Conservation (phyloP, 1,140 invertebrate species). For the Bombus waltoni region DNA sequence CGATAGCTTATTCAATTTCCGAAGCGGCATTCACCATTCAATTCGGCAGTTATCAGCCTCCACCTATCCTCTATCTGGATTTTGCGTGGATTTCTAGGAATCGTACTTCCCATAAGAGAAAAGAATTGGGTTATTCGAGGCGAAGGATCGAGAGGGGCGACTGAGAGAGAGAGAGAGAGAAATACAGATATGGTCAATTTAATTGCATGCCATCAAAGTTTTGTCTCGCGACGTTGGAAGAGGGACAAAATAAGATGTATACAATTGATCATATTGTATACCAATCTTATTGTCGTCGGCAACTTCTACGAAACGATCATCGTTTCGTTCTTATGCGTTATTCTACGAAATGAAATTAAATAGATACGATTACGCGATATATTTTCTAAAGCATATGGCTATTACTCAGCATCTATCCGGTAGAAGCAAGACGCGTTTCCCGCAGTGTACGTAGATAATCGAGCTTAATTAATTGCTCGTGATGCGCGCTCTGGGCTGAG, state of each 20-base stretch:
- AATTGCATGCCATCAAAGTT: not conserved
- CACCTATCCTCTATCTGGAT: constrained; percentile 72
- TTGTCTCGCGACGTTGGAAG: not conserved
- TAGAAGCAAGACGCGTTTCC: constrained; percentile 56
- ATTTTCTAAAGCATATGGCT: constrained; percentile 53
- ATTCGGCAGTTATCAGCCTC: constrained; percentile 77
- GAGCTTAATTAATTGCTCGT: constrained; percentile 81
- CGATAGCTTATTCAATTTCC: constrained; percentile 82
- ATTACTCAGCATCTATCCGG: constrained; percentile 74
- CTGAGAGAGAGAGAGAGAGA: not conserved
- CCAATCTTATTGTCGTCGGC: not conserved
- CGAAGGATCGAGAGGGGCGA: not conserved
- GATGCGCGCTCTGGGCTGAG: constrained; percentile 75
- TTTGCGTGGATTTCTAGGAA: constrained; percentile 69
- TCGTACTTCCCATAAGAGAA: constrained; percentile 44
- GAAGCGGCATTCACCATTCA: constrained; percentile 80
- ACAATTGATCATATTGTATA: not conserved
- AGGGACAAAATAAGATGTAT: not conserved
- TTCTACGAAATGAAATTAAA: constrained; percentile 1
- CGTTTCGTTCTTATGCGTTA: not conserved
- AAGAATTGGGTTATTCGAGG: constrained; percentile 32
- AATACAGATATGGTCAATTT: constrained; percentile 39
- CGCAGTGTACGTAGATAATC: constrained; percentile 80
- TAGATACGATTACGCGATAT: constrained; percentile 29
- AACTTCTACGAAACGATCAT: not conserved